phyloP scores from a whole-genome alignment of 2,888 invertebrate genomes.

The Rapana venosa region DNA sequence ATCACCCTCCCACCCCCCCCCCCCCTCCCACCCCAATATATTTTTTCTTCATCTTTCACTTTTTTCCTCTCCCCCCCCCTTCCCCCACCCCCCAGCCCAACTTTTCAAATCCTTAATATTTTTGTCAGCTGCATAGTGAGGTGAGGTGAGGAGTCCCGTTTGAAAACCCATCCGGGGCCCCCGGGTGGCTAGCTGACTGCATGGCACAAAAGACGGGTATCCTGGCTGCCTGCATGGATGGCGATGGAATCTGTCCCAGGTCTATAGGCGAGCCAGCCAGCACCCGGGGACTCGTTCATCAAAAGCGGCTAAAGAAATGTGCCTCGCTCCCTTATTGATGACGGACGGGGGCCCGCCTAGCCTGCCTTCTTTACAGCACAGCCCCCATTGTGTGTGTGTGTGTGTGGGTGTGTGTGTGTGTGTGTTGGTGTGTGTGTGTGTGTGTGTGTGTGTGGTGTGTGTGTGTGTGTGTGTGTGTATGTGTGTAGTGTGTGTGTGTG shows the following conservation, averaged over 20 bases:
- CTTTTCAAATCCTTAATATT: not conserved
- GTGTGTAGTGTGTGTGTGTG: too few species aligned
- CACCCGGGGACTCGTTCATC: conserved; percentile 4
- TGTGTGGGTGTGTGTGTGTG: too few species aligned
- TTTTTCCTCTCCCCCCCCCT: not conserved
- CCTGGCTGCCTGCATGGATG: conserved; percentile 2
- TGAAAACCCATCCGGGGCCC: not conserved
- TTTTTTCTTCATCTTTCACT: not conserved
- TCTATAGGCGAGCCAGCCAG: not conserved
- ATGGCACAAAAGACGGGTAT: conserved; percentile 13
- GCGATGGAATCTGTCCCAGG: not conserved
- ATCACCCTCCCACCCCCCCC: not conserved
- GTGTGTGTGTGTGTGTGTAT: too few species aligned
- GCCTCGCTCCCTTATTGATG: conserved; percentile 10
- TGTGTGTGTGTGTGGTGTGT: too few species aligned
- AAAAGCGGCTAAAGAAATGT: not conserved
- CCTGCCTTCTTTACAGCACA: not conserved
- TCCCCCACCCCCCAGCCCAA: not conserved
- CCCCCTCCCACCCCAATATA: not conserved
- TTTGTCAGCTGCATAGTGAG: not conserved
- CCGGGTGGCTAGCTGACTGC: not conserved
- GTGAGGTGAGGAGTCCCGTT: not conserved
- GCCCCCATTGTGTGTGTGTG: conserved; percentile 2
- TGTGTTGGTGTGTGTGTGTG: too few species aligned
- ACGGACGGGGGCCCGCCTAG: not conserved